These are phyloP conservation scores for Arctocebus calabarensis DNA, from an alignment of 2,797 vertebrate genomes.

Conservation along the genomic window DNA sequence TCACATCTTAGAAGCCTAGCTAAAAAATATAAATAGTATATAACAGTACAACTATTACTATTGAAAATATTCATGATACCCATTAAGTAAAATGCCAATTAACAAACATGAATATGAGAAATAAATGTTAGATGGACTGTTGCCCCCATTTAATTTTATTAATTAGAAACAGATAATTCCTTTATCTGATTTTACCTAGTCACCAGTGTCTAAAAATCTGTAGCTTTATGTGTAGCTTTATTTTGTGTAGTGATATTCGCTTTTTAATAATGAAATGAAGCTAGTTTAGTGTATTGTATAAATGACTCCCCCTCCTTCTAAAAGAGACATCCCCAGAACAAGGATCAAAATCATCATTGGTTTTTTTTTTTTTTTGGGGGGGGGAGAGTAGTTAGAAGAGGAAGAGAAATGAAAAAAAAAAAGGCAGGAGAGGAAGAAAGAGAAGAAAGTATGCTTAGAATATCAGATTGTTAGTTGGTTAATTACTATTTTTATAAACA, in stretches of 20 bases:
- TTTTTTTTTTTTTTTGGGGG: not conserved
- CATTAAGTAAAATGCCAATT: conserved; percentile 82
- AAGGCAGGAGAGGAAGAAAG: not conserved
- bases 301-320: conserved; percentile 12
- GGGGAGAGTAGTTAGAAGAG: not conserved
- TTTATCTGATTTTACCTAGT: conserved; percentile 62
- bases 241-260: conserved; percentile 59
- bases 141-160: conserved; percentile 82
- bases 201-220: conserved; percentile 79
- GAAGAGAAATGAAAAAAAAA: not conserved
- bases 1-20: conserved; percentile 70
- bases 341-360: not conserved
- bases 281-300: conserved; percentile 14
- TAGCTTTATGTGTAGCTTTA: conserved; percentile 76
- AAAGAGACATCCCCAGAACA: conserved; percentile 36
- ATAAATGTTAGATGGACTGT: conserved; percentile 80
- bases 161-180: conserved; percentile 80
- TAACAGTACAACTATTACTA: conserved; percentile 73
- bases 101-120: conserved; percentile 75
- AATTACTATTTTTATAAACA: conserved; percentile 26
- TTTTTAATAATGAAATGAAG: conserved; percentile 77
- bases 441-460: not conserved
- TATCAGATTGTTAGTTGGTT: not conserved
- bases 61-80: conserved; percentile 76
- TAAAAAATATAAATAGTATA: conserved; percentile 77